Evolutionary conservation across 2,797 vertebrate genomes (phyloP).

Genomic region (Neopelma chrysocephalum): DNA sequence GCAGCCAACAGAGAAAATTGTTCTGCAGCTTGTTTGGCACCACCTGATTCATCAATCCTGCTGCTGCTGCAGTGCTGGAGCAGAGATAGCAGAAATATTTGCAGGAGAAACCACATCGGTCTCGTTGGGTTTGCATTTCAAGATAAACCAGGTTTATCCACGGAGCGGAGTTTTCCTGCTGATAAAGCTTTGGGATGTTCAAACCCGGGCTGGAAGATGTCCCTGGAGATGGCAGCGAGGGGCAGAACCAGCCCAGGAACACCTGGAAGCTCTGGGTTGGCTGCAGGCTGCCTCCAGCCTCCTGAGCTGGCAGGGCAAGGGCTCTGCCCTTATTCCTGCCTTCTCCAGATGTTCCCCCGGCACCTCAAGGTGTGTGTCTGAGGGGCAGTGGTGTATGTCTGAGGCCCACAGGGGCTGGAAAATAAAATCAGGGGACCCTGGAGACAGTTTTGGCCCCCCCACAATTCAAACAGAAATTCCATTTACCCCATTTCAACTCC

Average conservation of each 20-base stretch:
- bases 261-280: background rate
- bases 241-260: background rate
- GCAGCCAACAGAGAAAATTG: background rate
- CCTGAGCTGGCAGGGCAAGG: background rate
- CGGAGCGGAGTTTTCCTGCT: background rate
- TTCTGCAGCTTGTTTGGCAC: background rate
- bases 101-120: background rate
- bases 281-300: background rate
- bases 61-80: background rate
- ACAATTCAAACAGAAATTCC: background rate
- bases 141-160: background rate
- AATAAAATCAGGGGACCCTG: background rate
- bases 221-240: fast-evolving
- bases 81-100: background rate
- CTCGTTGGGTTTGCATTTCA: background rate
- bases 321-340: background rate
- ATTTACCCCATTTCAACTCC: background rate
- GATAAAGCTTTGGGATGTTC: background rate
- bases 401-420: background rate
- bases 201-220: background rate
- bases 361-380: background rate
- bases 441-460: background rate
- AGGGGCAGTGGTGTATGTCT: background rate
- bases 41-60: background rate
- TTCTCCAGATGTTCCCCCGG: background rate